Evolutionary conservation across 2,797 vertebrate genomes (phyloP).

Genomic region (Pangasius sanitwongsei): DNA sequence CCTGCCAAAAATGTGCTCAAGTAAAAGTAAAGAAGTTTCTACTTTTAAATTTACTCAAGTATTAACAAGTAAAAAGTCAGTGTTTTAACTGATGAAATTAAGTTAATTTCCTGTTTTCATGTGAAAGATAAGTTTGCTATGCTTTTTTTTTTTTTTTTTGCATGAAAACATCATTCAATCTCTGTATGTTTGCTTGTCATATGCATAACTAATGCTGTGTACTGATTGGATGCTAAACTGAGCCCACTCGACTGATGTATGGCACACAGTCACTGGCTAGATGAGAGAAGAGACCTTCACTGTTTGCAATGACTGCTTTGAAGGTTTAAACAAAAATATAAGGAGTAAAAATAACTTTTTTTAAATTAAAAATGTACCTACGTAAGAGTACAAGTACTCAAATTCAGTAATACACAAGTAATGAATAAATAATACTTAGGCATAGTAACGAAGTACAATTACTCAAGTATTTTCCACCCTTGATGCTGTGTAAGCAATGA

Average conservation of each 20-base stretch:
- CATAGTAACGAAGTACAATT: background rate
- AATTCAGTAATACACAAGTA: background rate
- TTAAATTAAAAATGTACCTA: background rate
- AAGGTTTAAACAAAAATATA: background rate
- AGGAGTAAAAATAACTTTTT: background rate
- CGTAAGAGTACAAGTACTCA: background rate
- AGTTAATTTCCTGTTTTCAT: background rate
- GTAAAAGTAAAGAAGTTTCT: background rate
- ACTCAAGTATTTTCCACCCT: background rate
- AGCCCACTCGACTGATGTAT: background rate
- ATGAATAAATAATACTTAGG: background rate
- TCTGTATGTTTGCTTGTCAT: background rate
- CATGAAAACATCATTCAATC: no score
- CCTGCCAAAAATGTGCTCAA: background rate
- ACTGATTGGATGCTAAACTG: background rate
- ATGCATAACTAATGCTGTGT: background rate
- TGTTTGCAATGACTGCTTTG: background rate
- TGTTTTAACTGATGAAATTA: background rate
- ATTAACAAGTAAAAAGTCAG: background rate
- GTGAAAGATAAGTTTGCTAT: background rate
- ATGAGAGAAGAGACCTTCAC: background rate
- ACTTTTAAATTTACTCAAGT: background rate
- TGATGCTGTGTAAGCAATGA: background rate
- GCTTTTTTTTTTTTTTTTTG: background rate
- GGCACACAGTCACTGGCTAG: background rate